Conservation (phyloP, 2,797 vertebrate genomes). For the Ctenosaura bakeri region DNA sequence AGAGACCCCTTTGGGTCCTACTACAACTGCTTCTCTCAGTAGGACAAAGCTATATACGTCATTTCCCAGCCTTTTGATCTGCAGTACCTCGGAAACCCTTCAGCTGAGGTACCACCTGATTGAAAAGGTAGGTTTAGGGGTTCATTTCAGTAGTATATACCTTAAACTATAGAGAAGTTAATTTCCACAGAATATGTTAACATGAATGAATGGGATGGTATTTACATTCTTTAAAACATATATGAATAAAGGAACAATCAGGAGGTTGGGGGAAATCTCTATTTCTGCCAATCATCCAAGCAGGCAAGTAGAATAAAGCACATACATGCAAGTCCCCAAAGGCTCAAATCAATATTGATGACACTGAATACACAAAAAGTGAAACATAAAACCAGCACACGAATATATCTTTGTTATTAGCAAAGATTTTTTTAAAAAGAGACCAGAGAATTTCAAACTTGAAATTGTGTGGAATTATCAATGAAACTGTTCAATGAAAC, state of each 20-base stretch:
- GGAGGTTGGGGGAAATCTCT: not conserved
- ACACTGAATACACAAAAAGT: accelerated
- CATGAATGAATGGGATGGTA: not conserved
- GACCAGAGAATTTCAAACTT: conserved; percentile 29
- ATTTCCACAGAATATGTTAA: not conserved
- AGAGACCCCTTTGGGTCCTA: too few species aligned
- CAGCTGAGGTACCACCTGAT: too few species aligned
- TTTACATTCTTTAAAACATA: not conserved
- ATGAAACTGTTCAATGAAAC: not conserved
- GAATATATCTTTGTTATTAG: conserved; percentile 30
- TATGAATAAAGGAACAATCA: not conserved
- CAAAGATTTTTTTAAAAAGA: conserved; percentile 36
- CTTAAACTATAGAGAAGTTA: not conserved
- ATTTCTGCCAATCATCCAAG: not conserved
- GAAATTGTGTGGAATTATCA: not conserved
- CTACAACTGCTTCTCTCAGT: too few species aligned
- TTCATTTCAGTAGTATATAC: not conserved
- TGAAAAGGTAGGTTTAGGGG: too few species aligned
- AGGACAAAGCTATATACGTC: too few species aligned
- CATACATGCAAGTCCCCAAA: accelerated
- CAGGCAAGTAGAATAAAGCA: accelerated
- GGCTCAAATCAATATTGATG: conserved; percentile 23
- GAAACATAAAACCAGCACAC: not conserved
- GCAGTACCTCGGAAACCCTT: too few species aligned
- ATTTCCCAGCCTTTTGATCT: not conserved